phyloP scores from a whole-genome alignment of 2,113 vertebrate genomes.

The Pterocles orientalis region DNA sequence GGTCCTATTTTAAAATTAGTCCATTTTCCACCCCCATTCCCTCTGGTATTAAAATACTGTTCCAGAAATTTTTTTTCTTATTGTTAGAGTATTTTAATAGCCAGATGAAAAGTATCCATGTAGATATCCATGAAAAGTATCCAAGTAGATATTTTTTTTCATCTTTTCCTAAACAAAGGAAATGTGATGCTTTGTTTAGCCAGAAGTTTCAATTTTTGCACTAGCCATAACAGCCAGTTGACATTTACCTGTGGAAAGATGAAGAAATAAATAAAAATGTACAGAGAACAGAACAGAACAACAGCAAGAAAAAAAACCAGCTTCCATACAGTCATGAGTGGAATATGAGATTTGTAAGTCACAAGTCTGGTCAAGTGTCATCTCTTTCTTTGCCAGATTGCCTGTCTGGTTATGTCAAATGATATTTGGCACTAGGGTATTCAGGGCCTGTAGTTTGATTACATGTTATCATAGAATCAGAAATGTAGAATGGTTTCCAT shows the following conservation, averaged over 20 bases:
- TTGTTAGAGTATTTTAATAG: not conserved
- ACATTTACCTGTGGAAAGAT: not conserved
- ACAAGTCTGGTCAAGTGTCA: not conserved
- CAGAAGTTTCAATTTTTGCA: not conserved
- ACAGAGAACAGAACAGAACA: not conserved
- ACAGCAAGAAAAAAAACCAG: too few species aligned
- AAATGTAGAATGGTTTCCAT: too few species aligned
- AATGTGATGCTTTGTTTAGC: not conserved
- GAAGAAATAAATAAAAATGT: not conserved
- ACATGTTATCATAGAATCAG: not conserved
- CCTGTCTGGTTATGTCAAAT: not conserved
- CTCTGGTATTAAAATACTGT: not conserved
- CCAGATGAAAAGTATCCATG: not conserved
- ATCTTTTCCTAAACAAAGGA: not conserved
- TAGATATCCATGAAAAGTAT: not conserved
- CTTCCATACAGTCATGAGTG: rapidly evolving
- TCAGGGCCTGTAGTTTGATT: not conserved
- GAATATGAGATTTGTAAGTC: not conserved
- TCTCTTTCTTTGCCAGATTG: not conserved
- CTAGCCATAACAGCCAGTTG: not conserved
- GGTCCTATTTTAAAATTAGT: not conserved
- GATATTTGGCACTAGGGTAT: not conserved
- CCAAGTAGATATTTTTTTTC: not conserved
- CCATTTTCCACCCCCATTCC: not conserved
- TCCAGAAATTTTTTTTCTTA: not conserved